Evolutionary conservation across 2,113 vertebrate genomes (phyloP).

Genomic region (Strix uralensis): DNA sequence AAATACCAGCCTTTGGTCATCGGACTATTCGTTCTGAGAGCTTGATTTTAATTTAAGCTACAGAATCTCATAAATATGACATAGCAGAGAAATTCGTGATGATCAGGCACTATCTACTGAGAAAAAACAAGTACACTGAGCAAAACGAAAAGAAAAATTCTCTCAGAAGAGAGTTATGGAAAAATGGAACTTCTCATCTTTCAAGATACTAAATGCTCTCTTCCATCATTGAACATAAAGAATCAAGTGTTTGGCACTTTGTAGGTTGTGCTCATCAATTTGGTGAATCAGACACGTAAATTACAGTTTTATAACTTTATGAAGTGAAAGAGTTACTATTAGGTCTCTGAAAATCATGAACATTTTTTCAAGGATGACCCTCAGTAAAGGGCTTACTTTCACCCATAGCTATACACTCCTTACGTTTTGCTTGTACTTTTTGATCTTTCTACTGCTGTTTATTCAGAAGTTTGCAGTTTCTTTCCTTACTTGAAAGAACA

Average conservation of each 20-base stretch:
- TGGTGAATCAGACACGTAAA: not conserved
- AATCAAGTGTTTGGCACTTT: accelerated
- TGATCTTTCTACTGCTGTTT: not conserved
- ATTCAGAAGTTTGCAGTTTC: not conserved
- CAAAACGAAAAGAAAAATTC: not conserved
- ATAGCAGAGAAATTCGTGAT: conserved; percentile 51
- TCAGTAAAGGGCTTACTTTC: not conserved
- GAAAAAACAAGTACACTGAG: conserved; percentile 14
- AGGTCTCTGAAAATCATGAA: not conserved
- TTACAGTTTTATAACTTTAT: not conserved
- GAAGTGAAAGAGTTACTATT: not conserved
- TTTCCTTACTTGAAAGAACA: not conserved
- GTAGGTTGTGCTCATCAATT: not conserved
- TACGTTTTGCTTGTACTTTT: not conserved
- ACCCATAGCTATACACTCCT: not conserved
- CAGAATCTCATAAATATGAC: conserved; percentile 49
- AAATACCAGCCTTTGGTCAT: conserved; percentile 20
- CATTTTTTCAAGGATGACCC: not conserved
- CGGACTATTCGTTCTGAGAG: conserved; percentile 41
- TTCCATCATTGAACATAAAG: not conserved
- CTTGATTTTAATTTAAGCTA: conserved; percentile 64
- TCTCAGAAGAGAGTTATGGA: not conserved
- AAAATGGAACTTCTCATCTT: not conserved
- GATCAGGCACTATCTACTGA: conserved; percentile 49
- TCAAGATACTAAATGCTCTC: not conserved